phyloP scores from a whole-genome alignment of 2,113 vertebrate species.

The Eolophus roseicapilla region DNA sequence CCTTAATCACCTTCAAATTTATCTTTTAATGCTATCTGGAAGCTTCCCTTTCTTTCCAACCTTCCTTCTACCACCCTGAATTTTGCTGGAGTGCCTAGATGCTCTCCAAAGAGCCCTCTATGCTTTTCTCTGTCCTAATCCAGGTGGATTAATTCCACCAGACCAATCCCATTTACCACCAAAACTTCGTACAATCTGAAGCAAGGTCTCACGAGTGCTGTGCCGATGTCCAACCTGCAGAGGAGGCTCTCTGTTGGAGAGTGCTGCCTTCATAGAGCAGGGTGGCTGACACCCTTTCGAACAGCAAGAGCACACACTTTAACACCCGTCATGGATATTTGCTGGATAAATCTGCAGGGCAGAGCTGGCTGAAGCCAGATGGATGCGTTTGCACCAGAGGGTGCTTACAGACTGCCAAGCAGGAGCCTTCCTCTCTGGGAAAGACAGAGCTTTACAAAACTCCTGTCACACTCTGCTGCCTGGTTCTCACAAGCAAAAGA shows the following conservation, averaged over 20 bases:
- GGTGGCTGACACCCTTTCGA: neutral
- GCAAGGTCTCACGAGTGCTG: neutral
- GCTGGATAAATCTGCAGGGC: neutral
- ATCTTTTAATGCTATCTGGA: neutral
- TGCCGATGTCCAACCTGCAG: neutral
- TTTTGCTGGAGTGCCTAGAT: neutral
- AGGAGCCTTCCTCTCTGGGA: neutral
- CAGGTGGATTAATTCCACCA: neutral
- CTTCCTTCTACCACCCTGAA: neutral
- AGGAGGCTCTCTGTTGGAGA: neutral
- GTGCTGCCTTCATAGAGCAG: neutral
- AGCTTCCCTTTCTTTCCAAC: neutral
- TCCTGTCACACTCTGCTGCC: neutral
- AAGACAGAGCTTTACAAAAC: neutral
- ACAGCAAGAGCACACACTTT: rapidly evolving
- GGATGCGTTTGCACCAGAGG: constrained; percentile 56
- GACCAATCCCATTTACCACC: neutral
- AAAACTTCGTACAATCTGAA: neutral
- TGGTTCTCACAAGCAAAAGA: neutral
- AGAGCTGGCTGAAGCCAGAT: neutral
- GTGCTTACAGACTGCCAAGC: constrained; percentile 40
- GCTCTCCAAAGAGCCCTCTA: neutral
- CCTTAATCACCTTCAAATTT: neutral
- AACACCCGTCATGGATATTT: rapidly evolving
- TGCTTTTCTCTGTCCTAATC: neutral